Percentiles rank a stretch among this genome's conserved stretches.
phyloP scores from a whole-genome alignment of 1,140 invertebrate genomes.

The Drosophila virilis region DNA sequence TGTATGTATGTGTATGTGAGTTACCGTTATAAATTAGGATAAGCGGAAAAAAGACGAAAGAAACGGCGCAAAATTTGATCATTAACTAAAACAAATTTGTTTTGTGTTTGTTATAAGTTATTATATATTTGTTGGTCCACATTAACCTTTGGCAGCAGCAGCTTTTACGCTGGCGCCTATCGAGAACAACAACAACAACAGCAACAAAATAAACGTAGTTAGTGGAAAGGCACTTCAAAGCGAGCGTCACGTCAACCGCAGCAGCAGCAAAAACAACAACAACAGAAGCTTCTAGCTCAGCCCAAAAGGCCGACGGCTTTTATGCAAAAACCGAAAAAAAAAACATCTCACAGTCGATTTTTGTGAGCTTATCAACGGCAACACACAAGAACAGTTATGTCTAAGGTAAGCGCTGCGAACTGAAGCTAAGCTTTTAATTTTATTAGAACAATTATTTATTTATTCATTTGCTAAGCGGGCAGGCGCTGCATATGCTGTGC shows the following conservation, averaged over 20 bases:
- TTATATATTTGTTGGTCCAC: constrained; percentile 6
- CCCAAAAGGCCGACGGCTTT: constrained; percentile 54
- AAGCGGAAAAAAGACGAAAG: constrained; percentile 20
- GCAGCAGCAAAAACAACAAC: constrained; percentile 24
- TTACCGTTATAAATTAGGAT: constrained; percentile 65
- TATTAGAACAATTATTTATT: constrained; percentile 76
- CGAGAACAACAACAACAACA: constrained; percentile 6
- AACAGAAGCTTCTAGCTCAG: constrained; percentile 27
- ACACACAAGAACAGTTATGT: constrained; percentile 50
- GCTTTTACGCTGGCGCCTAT: constrained; percentile 27
- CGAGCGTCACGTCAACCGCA: constrained; percentile 28
- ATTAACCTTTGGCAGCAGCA: constrained; percentile 20
- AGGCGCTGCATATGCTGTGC: constrained; percentile 9
- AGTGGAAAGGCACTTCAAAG: constrained; percentile 32
- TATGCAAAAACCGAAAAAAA: constrained; percentile 14
- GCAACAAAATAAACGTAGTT: constrained; percentile 22
- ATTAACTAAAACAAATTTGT: constrained; percentile 44
- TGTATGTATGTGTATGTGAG: constrained; percentile 28
- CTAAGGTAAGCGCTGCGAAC: constrained; percentile 57
- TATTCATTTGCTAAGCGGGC: constrained; percentile 51
- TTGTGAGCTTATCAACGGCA: constrained; percentile 38
- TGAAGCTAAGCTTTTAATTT: constrained; percentile 65
- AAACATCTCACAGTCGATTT: constrained; percentile 20
- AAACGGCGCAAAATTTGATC: constrained; percentile 38
- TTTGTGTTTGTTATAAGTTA: background rate